Conservation (phyloP, 2,113 vertebrate genomes). For the Sakesphorus luctuosus region DNA sequence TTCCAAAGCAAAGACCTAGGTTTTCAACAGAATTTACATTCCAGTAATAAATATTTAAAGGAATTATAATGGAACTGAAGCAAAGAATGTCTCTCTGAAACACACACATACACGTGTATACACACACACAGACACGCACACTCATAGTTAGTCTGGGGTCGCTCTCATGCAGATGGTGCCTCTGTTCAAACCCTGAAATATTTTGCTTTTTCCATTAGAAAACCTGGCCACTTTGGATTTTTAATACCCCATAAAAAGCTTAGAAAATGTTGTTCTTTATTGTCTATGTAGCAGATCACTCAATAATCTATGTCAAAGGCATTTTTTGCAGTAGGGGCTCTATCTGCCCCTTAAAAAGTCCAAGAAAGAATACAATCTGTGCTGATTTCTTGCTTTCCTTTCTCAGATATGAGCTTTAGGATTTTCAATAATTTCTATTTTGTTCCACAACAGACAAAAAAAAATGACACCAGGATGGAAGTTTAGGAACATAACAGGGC, state of each 20-base stretch:
- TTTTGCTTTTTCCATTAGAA: conserved; percentile 3
- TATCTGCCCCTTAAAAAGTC: background rate
- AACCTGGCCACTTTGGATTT: conserved; percentile 8
- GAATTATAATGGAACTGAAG: conserved; percentile 56
- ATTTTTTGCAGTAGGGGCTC: background rate
- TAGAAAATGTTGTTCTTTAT: conserved; percentile 12
- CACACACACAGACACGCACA: background rate
- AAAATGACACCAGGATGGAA: background rate
- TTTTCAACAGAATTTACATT: conserved; percentile 69
- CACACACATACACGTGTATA: background rate
- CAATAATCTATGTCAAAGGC: background rate
- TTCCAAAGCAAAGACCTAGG: conserved; percentile 57
- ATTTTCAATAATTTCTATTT: background rate
- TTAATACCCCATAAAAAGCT: conserved; percentile 1
- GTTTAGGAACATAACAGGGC: background rate
- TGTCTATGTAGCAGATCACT: background rate
- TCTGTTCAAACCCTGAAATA: conserved; percentile 6
- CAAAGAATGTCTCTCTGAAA: conserved; percentile 43
- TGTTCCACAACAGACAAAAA: background rate
- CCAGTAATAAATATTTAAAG: conserved; percentile 77
- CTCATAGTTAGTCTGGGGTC: background rate
- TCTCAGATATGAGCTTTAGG: background rate
- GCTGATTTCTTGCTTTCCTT: background rate
- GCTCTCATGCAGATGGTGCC: background rate
- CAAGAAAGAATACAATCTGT: background rate